Conservation (phyloP, 2,888 invertebrate genomes). For the Sympetrum striolatum region DNA sequence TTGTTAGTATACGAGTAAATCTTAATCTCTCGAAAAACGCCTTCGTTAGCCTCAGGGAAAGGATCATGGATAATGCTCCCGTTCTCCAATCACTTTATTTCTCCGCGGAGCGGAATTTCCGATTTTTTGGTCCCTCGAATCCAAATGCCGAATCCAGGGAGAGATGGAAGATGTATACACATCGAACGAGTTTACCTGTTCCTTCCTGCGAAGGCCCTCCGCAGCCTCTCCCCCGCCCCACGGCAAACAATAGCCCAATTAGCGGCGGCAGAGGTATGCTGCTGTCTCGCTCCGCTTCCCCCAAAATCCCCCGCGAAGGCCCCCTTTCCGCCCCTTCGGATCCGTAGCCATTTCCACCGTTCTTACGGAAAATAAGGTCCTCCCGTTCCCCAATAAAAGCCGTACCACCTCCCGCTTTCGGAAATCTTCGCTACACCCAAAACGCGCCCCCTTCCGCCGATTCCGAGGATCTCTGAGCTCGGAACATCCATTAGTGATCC, state of each 20-base stretch:
- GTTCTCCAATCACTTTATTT: not conserved
- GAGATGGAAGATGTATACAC: not conserved
- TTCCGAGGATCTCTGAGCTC: not conserved
- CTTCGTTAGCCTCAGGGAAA: not conserved
- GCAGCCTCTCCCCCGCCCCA: not conserved
- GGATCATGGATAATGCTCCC: not conserved
- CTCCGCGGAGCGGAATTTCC: not conserved
- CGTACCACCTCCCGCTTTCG: not conserved
- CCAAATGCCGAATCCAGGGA: not conserved
- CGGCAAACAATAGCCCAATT: not conserved
- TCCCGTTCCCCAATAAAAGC: not conserved
- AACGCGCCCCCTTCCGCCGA: not conserved
- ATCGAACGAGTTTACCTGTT: not conserved
- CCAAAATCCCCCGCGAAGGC: not conserved
- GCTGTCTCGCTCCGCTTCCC: not conserved
- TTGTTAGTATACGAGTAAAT: no score
- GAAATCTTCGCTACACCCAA: not conserved
- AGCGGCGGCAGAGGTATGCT: not conserved
- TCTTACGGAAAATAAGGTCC: not conserved
- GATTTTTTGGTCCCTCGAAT: not conserved
- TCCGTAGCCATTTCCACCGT: not conserved
- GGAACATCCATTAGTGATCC: not conserved
- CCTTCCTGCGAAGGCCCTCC: not conserved
- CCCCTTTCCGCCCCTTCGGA: not conserved
- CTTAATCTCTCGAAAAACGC: not conserved